phyloP scores from a whole-genome alignment of 2,888 invertebrate species.

The Eretmocerus hayati region DNA sequence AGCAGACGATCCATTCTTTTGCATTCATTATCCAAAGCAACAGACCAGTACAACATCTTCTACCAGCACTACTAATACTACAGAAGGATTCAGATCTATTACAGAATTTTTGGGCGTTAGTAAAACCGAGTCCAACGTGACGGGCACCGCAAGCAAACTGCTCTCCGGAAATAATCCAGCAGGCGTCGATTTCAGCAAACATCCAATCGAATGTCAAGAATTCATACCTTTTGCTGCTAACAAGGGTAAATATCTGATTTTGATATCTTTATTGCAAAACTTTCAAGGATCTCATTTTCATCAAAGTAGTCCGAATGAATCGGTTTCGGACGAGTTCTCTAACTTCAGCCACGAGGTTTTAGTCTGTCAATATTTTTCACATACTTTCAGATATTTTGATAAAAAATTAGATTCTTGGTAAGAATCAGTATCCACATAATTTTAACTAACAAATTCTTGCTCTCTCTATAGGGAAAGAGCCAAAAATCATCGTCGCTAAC shows the following conservation, averaged over 20 bases:
- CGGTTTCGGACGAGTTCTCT: too few species aligned
- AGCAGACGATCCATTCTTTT: conserved; percentile 67
- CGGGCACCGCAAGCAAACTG: conserved; percentile 7
- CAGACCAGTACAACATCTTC: conserved; percentile 12
- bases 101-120: neutral
- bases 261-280: neutral
- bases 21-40: conserved; percentile 53
- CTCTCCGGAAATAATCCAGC: conserved; percentile 5
- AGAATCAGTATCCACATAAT: too few species aligned
- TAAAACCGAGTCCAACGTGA: neutral
- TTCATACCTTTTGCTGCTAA: conserved; percentile 32
- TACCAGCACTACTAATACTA: neutral
- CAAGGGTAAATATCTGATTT: conserved; percentile 27
- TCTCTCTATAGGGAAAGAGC: conserved; percentile 9
- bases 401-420: too few species aligned
- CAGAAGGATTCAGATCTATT: neutral
- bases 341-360: too few species aligned
- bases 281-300: neutral
- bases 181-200: conserved; percentile 50
- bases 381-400: too few species aligned
- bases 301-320: too few species aligned
- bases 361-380: too few species aligned
- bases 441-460: too few species aligned
- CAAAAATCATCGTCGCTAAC: conserved; percentile 22
- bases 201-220: conserved; percentile 61